Conservation (phyloP, 92 coral and sea anemone species). For the Paragorgia papillata region DNA sequence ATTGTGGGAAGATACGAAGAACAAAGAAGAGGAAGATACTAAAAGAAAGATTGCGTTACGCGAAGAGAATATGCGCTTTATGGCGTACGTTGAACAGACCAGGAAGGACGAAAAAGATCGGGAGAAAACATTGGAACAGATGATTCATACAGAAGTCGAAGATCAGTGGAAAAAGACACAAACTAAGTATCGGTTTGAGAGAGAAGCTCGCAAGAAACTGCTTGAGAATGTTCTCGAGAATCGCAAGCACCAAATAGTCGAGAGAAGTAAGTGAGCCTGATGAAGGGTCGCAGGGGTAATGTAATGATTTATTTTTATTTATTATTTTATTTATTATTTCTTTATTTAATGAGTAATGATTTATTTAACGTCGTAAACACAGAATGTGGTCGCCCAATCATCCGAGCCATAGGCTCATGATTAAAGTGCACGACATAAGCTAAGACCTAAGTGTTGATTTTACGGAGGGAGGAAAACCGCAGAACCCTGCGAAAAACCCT, state of each 20-base stretch:
- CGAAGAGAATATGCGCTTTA: constrained; percentile 91
- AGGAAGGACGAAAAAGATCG: constrained; percentile 82
- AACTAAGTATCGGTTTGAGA: constrained; percentile 74
- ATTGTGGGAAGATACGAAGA: constrained; percentile 90
- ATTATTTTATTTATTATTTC: too few species aligned
- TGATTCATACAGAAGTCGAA: constrained; percentile 89
- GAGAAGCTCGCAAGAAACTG: constrained; percentile 81
- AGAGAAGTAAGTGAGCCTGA: constrained; percentile 69
- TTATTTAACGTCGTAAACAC: too few species aligned
- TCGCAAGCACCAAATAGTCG: constrained; percentile 77
- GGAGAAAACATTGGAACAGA: constrained; percentile 75
- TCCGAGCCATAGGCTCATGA: too few species aligned
- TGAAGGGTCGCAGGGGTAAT: not conserved
- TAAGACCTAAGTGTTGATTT: too few species aligned
- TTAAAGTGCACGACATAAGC: too few species aligned
- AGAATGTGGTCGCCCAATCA: too few species aligned
- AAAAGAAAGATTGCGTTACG: constrained; percentile 90
- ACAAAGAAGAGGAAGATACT: constrained; percentile 84
- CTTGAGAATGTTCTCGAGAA: constrained; percentile 83
- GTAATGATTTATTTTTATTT: too few species aligned
- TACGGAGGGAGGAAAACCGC: too few species aligned
- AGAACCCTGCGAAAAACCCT: too few species aligned
- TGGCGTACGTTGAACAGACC: constrained; percentile 89
- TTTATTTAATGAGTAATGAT: too few species aligned
- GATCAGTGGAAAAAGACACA: constrained; percentile 86